phyloP scores from a whole-genome alignment of 2,113 vertebrate genomes.

The Labeo catla region DNA sequence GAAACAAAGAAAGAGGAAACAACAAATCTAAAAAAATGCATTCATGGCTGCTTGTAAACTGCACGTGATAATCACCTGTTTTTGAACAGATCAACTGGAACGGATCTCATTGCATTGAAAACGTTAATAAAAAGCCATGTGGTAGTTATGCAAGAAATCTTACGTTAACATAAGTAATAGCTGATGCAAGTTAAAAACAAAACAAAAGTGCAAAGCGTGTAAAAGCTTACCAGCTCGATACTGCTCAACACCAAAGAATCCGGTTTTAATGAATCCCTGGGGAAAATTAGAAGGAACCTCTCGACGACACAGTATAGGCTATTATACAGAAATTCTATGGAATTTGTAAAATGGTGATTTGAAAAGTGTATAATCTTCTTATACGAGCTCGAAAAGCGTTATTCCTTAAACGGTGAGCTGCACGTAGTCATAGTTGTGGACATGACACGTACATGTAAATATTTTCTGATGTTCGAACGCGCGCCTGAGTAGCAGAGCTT shows the following conservation, averaged over 20 bases:
- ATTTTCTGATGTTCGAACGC: constrained; percentile 13
- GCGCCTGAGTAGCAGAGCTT: not conserved
- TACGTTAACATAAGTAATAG: not conserved
- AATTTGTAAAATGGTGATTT: not conserved
- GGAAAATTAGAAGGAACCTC: not conserved
- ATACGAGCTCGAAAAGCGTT: not conserved
- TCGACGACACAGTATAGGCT: not conserved
- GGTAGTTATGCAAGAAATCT: not conserved
- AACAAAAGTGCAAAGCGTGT: not conserved
- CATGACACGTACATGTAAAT: not conserved
- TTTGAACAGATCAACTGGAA: not conserved
- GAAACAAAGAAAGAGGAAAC: not conserved
- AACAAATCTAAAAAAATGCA: not conserved
- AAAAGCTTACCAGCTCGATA: constrained; percentile 27
- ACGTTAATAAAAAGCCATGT: not conserved
- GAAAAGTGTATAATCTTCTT: not conserved
- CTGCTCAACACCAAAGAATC: not conserved
- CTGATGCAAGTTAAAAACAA: not conserved
- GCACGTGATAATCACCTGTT: not conserved
- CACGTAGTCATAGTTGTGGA: not conserved
- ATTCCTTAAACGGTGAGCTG: not conserved
- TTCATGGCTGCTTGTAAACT: not conserved
- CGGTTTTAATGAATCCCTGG: not conserved
- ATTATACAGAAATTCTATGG: not conserved
- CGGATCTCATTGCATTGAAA: not conserved